Evolutionary conservation across 1,140 invertebrate species (phyloP), one percentile per base, ranked within the genome.

Genomic region (Bradynema listronoti): DNA sequence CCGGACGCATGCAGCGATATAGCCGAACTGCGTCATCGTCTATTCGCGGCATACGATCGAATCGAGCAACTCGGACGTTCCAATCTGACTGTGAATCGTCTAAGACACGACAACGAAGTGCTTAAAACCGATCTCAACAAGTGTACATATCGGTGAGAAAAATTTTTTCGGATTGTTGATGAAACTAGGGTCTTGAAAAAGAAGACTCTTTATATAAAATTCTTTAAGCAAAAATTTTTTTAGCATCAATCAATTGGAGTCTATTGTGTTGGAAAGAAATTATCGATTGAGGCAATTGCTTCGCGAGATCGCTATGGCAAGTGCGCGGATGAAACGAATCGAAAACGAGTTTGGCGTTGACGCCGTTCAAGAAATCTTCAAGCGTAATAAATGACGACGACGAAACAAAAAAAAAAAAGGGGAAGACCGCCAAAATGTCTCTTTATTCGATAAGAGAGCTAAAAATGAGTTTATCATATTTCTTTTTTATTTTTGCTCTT

Each of bases 261-360:
- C 58, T n/a, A 29, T 63, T n/a, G 22, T 62, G 6, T 22, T 62
- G 16, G 60, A 62, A 16, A 41, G 60, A 36, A 62, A 62, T 49
- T 25, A 30, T 24, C 34, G 60, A 4, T 24, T 62, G 29, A 62
- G n/a, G n/a, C n/a, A n/a, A n/a, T n/a, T n/a, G n/a, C n/a, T n/a
- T n/a, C n/a, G n/a, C n/a, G n/a, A n/a, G n/a, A n/a, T n/a, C n/a
- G n/a, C n/a, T n/a, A n/a, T n/a, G n/a, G n/a, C n/a, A n/a, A n/a
- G n/a, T n/a, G n/a, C n/a, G n/a, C n/a, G n/a, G n/a, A n/a, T n/a
- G n/a, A n/a, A n/a, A n/a, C n/a, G n/a, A n/a, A n/a, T n/a, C n/a
- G n/a, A n/a, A n/a, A 39, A 19, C 36, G 36, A 39, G 19, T 39
- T 39, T 19, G 36, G 36, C 11, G 19, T 39, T 19, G 36, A 39